Evolutionary conservation across 2,797 vertebrate species (phyloP), one percentile per base, ranked within the genome.

Genomic region (Nannoperca obscura): DNA sequence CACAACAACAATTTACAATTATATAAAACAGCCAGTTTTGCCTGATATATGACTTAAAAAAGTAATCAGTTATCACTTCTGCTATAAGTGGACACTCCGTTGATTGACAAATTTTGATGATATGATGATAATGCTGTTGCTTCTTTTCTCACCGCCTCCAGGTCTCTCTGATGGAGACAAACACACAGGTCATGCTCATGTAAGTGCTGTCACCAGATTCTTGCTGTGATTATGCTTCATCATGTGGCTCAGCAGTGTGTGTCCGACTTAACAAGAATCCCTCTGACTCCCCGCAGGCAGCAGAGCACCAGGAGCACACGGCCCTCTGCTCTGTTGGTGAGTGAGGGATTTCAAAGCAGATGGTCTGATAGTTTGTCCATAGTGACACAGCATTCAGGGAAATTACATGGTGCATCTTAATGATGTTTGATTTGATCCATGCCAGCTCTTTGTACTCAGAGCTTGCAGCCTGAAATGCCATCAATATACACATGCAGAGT

Each of bases 301-400:
- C 77, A 24, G 78, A 89, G 32, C 66, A 8, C 24, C 77, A 30
- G 65, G 66, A 77, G 57, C 71, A 22, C 24, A 0, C 13, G 4
- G 11, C 40, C 19, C 74, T 49, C 63, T 22, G 38, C 62, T 68
- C 80, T 61, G 67, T 58, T 5, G 87, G 92, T 94, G 76, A 93
- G 92, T 86, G 42, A 66, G 8, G 44, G 22, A 32, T 73, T 55
- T 64, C 19, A 58, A 30, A 38, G 30, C 65, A 74, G 60, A 50
- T 54, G 40, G 27, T 65, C 38, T 59, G 32, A 46, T 49, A 30
- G 32, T 61, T 64, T 42, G 15, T 57, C 52, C 19, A 32, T 3
- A 19, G 40, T 17, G 24, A 30, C 11, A 22, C 27, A 22, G 4
- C 4, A 17, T 40, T 58, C 34, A 27, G 30, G 22, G 54, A 62